phyloP scores from a whole-genome alignment of 1,140 invertebrate species.

The Rhyacophila brunnea region DNA sequence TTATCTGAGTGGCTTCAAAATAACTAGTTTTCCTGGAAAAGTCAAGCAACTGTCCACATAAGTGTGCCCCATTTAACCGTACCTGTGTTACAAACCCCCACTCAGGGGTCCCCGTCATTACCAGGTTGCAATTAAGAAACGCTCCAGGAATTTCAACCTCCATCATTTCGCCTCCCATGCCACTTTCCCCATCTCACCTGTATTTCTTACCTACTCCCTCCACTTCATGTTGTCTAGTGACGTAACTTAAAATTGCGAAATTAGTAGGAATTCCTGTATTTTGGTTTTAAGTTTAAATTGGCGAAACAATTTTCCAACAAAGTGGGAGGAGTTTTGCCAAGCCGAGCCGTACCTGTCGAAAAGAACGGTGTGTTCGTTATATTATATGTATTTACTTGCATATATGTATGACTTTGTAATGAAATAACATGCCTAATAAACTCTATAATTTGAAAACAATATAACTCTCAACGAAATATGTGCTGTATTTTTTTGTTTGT shows the following conservation, averaged over 20 bases:
- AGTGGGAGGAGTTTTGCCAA: conserved; percentile 8
- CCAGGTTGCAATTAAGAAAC: conserved; percentile 35
- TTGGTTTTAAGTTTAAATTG: conserved; percentile 32
- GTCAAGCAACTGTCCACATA: background rate
- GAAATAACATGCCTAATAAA: too few relatives aligned
- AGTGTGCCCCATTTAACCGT: conserved; percentile 25
- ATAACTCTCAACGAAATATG: too few relatives aligned
- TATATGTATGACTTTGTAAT: too few relatives aligned
- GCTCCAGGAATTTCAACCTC: conserved; percentile 27
- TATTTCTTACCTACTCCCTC: background rate
- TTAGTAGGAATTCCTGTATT: conserved; percentile 28
- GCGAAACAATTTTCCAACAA: conserved; percentile 23
- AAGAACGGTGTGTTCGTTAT: background rate
- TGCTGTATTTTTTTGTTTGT: too few relatives aligned
- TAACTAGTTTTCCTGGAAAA: too few relatives aligned
- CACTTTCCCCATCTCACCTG: background rate
- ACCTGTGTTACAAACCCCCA: conserved; percentile 19
- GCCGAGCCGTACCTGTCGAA: background rate
- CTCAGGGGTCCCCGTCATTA: conserved; percentile 23
- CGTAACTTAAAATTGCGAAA: conserved; percentile 31
- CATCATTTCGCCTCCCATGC: background rate
- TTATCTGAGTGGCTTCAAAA: too few relatives aligned
- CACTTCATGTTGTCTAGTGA: background rate
- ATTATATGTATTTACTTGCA: background rate
- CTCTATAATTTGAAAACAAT: too few relatives aligned